A percentile compares a stretch with the other conserved stretches of the same genome.
Evolutionary conservation across 2,113 vertebrate genomes (phyloP).

Genomic region (Propithecus coquereli): DNA sequence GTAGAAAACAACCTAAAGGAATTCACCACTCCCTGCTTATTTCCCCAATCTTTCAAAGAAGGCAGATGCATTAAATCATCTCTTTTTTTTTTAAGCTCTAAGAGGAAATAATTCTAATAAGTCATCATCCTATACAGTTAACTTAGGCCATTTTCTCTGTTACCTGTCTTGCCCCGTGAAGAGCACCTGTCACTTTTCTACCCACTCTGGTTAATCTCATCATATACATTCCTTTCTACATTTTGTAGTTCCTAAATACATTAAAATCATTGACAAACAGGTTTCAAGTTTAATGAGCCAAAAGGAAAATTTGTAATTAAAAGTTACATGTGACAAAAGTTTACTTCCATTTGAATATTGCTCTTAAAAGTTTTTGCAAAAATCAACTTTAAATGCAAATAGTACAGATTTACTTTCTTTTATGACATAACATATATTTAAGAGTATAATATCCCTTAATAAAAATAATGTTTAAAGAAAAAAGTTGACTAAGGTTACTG

Average conservation of each 20-base stretch:
- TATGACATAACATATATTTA: conserved; percentile 5
- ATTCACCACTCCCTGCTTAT: neutral
- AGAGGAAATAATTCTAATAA: neutral
- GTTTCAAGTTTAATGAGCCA: neutral
- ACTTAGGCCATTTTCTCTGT: neutral
- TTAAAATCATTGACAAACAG: neutral
- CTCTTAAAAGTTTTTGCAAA: neutral
- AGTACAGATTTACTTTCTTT: neutral
- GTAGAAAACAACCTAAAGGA: neutral
- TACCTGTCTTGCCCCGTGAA: neutral
- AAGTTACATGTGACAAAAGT: neutral
- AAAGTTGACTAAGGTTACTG: neutral
- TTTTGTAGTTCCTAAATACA: neutral
- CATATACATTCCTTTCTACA: neutral
- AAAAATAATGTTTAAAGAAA: neutral
- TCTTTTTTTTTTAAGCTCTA: neutral
- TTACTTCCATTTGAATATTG: neutral
- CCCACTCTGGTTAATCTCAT: neutral
- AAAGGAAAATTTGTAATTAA: neutral
- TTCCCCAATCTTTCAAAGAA: neutral
- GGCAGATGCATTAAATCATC: neutral
- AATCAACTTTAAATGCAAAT: conserved; percentile 16
- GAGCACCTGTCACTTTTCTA: neutral
- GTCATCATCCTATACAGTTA: neutral
- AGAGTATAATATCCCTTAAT: neutral